A percentile compares a stretch with the other conserved stretches of the same genome.
phyloP scores from a whole-genome alignment of 2,797 vertebrate genomes.

The Pelodytes ibericus region DNA sequence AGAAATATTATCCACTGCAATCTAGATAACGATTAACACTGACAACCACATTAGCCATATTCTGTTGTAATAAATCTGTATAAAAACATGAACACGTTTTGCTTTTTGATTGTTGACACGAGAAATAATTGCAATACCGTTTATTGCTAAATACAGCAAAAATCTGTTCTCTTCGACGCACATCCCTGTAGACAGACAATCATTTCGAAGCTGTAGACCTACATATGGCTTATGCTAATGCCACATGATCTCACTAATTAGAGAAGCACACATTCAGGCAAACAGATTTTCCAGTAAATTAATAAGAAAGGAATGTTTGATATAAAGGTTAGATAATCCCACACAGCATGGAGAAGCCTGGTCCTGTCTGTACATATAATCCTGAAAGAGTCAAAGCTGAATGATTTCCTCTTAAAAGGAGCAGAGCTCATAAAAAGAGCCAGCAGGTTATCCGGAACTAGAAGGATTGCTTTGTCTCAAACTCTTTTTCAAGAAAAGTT shows the following conservation, averaged over 20 bases:
- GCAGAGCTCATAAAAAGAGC: slow-evolving; percentile 66
- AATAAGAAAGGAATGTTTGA: slow-evolving; percentile 60
- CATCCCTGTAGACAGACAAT: slow-evolving; percentile 55
- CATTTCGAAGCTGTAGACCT: slow-evolving; percentile 60
- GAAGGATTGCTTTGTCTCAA: slow-evolving; percentile 66
- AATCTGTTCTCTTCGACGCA: slow-evolving; percentile 2
- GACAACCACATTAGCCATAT: neutral
- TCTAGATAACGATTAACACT: neutral
- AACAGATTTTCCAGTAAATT: slow-evolving; percentile 63
- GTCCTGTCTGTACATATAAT: slow-evolving; percentile 62
- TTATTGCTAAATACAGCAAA: slow-evolving; percentile 5
- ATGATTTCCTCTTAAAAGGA: slow-evolving; percentile 70
- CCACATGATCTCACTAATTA: slow-evolving; percentile 65
- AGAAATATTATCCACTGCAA: neutral
- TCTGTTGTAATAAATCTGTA: neutral
- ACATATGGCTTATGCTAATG: slow-evolving; percentile 60
- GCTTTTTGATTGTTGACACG: neutral
- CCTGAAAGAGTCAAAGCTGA: slow-evolving; percentile 64
- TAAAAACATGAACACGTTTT: neutral
- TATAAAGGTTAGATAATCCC: slow-evolving; percentile 69
- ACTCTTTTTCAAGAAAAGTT: slow-evolving; percentile 70
- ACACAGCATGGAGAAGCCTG: slow-evolving; percentile 61
- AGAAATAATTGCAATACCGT: neutral
- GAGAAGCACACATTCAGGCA: slow-evolving; percentile 61
- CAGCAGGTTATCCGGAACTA: slow-evolving; percentile 69